Evolutionary conservation across 2,797 vertebrate species (phyloP).

Genomic region (Nyctibius grandis): DNA sequence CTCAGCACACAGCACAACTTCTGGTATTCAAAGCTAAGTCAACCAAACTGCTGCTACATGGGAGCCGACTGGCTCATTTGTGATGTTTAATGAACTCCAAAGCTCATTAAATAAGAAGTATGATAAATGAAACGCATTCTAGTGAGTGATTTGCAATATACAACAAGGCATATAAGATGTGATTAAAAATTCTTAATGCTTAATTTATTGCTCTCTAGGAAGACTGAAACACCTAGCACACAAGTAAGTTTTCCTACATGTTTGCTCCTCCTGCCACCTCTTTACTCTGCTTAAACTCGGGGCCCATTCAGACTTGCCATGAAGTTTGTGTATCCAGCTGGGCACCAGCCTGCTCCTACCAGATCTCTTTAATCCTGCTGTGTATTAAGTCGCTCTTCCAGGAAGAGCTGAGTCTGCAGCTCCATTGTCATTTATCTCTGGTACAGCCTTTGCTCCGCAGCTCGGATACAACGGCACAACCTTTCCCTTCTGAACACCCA

Average conservation of each 20-base stretch:
- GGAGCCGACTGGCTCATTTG: not conserved
- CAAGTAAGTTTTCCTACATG: not conserved
- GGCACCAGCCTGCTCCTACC: not conserved
- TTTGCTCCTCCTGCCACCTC: not conserved
- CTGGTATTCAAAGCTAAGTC: not conserved
- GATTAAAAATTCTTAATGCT: not conserved
- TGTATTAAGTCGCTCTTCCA: not conserved
- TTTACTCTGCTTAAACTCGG: not conserved
- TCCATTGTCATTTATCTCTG: not conserved
- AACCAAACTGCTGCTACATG: not conserved
- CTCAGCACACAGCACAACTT: not conserved
- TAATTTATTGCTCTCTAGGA: not conserved
- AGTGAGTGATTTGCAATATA: not conserved
- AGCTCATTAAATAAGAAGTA: not conserved
- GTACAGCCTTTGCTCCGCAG: not conserved
- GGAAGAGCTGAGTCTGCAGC: not conserved
- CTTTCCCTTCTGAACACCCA: not conserved
- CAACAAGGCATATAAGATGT: not conserved
- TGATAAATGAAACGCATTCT: not conserved
- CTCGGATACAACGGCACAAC: not conserved
- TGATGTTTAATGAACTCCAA: not conserved
- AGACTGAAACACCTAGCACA: not conserved
- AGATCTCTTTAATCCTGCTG: not conserved
- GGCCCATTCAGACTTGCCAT: not conserved
- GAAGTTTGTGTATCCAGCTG: not conserved